Conservation (phyloP, 2,888 invertebrate genomes). For the Agrochola macilenta region DNA sequence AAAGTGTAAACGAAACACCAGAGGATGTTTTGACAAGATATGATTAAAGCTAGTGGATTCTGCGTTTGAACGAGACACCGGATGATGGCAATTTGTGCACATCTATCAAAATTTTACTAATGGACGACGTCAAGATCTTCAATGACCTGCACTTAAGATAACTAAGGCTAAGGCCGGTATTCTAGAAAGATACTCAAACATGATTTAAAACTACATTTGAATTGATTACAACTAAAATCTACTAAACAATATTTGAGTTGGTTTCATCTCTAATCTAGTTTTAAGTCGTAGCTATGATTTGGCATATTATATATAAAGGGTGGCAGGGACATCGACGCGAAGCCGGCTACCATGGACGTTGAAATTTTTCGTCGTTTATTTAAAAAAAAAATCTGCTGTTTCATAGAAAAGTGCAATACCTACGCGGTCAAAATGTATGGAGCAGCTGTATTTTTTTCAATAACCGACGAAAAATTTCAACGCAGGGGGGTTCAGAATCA, state of each 20-base stretch:
- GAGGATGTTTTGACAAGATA: constrained; percentile 63
- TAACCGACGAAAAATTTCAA: no score
- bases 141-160: constrained; percentile 22
- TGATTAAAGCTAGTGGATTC: constrained; percentile 47
- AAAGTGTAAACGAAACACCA: constrained; percentile 53
- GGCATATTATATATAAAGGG: no score
- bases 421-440: no score
- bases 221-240: no score
- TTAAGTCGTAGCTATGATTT: neutral
- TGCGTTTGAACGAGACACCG: constrained; percentile 47
- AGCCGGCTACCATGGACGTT: no score
- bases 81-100: constrained; percentile 51
- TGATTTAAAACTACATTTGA: constrained; percentile 22
- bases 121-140: constrained; percentile 27
- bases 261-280: neutral
- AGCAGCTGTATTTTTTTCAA: no score
- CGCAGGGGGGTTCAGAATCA: no score
- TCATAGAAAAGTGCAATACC: no score
- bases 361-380: no score
- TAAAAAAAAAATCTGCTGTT: no score
- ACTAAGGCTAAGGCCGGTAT: neutral
- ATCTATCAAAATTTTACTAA: constrained; percentile 28
- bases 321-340: no score
- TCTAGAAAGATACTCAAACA: neutral
- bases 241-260: no score